Percentiles rank a stretch among this genome's conserved stretches.
phyloP scores from a whole-genome alignment of 2,888 invertebrate genomes.

The Mechanitis messenoides region DNA sequence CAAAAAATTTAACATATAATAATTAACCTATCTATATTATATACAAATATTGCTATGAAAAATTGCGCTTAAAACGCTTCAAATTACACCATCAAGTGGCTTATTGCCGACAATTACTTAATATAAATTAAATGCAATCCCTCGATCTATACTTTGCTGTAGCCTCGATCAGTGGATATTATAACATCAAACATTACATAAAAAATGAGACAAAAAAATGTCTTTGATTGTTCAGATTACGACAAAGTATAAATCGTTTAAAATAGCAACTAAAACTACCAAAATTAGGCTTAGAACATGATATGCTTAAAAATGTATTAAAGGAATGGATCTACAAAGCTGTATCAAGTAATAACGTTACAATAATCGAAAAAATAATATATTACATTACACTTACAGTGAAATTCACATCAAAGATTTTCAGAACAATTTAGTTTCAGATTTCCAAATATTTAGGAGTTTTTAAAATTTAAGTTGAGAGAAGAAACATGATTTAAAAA shows the following conservation, averaged over 20 bases:
- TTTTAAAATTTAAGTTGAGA: not conserved
- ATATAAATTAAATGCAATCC: constrained; percentile 48
- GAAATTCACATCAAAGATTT: no score
- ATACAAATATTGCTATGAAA: constrained; percentile 74
- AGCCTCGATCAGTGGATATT: not conserved
- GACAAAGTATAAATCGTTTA: constrained; percentile 47
- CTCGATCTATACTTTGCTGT: constrained; percentile 26
- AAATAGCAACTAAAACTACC: constrained; percentile 53
- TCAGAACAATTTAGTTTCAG: no score
- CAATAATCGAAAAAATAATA: no score
- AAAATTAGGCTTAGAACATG: constrained; percentile 49
- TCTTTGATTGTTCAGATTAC: constrained; percentile 28
- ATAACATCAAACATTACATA: not conserved
- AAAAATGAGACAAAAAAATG: not conserved
- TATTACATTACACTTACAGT: no score
- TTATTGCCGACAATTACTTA: constrained; percentile 54
- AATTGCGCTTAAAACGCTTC: constrained; percentile 70
- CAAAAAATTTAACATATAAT: constrained; percentile 70
- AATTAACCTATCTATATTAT: constrained; percentile 74
- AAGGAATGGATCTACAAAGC: constrained; percentile 58
- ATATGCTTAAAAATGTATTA: constrained; percentile 61
- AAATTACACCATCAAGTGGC: constrained; percentile 53
- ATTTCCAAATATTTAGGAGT: constrained; percentile 3
- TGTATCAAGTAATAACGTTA: no score
- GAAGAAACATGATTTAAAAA: not conserved